Conservation (phyloP, 2,797 vertebrate genomes). For the Streptopelia turtur region DNA sequence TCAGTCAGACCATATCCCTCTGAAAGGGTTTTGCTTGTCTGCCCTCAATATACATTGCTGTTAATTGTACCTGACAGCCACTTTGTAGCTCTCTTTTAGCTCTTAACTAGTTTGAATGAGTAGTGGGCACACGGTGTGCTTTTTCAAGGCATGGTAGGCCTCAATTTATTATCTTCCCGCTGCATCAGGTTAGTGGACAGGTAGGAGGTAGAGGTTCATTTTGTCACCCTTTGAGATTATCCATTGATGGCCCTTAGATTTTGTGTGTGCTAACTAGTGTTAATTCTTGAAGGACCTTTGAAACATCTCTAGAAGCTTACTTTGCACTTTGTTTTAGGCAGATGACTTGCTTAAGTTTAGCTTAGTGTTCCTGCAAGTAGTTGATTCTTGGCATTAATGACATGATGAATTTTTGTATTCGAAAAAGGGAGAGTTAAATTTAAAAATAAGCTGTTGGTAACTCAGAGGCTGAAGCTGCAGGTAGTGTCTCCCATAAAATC, state of each 20-base stretch:
- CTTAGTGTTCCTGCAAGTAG: background rate
- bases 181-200: background rate
- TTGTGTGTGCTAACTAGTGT: background rate
- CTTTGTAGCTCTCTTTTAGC: background rate
- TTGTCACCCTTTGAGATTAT: background rate
- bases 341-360: background rate
- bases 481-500: background rate
- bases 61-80: background rate
- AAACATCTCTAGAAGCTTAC: background rate
- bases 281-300: background rate
- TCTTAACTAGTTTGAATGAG: background rate
- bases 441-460: background rate
- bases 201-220: background rate
- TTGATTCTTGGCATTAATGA: background rate
- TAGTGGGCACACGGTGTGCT: background rate
- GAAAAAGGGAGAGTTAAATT: background rate
- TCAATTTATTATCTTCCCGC: background rate
- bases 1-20: background rate
- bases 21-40: background rate
- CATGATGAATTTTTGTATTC: background rate
- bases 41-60: background rate
- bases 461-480: background rate
- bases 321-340: background rate
- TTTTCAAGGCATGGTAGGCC: background rate
- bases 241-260: background rate